These are phyloP conservation scores for Misgurnus anguillicaudatus DNA, from an alignment of 2,113 vertebrate species.

Conservation along the genomic window DNA sequence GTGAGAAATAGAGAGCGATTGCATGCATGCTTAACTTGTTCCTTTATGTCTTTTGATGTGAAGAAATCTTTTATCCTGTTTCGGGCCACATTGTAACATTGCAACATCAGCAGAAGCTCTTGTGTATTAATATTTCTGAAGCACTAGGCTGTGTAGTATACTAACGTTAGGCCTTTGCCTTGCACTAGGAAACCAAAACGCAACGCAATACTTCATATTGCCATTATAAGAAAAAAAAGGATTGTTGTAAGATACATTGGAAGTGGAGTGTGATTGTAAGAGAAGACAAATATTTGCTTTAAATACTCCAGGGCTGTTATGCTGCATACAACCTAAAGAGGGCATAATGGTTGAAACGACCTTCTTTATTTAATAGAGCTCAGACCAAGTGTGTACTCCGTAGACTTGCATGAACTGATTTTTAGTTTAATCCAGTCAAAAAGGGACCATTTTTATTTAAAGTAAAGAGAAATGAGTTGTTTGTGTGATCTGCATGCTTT, in stretches of 20 bases:
- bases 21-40: slow-evolving; percentile 24
- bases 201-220: slow-evolving; percentile 26
- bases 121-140: background rate
- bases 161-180: slow-evolving; percentile 23
- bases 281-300: slow-evolving; percentile 1
- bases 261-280: slow-evolving; percentile 31
- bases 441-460: slow-evolving; percentile 60
- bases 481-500: slow-evolving; percentile 46
- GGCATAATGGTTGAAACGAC: slow-evolving; percentile 28
- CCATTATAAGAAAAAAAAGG: background rate
- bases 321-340: slow-evolving; percentile 38
- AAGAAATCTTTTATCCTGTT: slow-evolving; percentile 6
- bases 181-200: slow-evolving; percentile 17
- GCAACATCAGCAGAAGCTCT: too few relatives aligned
- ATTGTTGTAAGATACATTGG: slow-evolving; percentile 26
- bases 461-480: slow-evolving; percentile 44
- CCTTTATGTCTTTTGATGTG: slow-evolving; percentile 4
- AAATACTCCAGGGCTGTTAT: slow-evolving; percentile 7
- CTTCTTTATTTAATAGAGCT: slow-evolving; percentile 48
- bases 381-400: slow-evolving; percentile 38
- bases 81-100: background rate
- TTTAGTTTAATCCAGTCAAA: slow-evolving; percentile 57
- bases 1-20: background rate
- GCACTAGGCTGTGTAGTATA: slow-evolving; percentile 35
- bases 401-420: slow-evolving; percentile 50